Conservation (phyloP, 1,140 invertebrate species). For the Saccostrea glomerata region DNA sequence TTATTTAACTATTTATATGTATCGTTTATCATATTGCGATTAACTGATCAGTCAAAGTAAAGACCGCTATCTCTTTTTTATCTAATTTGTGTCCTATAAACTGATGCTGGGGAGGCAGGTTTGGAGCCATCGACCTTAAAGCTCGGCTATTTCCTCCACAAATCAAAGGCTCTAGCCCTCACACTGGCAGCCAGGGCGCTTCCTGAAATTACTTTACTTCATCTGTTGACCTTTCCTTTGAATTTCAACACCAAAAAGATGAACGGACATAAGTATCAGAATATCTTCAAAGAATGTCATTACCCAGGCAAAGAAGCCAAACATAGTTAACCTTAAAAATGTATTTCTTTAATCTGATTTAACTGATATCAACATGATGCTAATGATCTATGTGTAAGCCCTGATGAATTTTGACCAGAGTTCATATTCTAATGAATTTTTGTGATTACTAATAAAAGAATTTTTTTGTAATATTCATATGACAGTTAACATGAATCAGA, state of each 20-base stretch:
- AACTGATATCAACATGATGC: neutral
- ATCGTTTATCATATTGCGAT: neutral
- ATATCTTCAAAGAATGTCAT: neutral
- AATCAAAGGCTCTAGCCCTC: neutral
- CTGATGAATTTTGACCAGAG: neutral
- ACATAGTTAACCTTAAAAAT: neutral
- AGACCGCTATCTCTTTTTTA: neutral
- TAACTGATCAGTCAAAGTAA: conserved; percentile 4
- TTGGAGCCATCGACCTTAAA: neutral
- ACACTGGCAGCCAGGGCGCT: neutral
- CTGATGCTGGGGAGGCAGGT: neutral
- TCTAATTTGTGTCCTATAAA: neutral
- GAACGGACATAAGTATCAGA: neutral
- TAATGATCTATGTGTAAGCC: neutral
- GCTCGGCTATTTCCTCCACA: neutral
- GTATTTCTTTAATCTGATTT: neutral
- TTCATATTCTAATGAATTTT: too few species aligned
- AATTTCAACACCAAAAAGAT: conserved; percentile 12
- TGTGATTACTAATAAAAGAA: too few species aligned
- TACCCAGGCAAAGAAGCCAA: neutral
- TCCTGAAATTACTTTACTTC: neutral
- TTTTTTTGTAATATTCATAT: too few species aligned
- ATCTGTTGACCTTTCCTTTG: conserved; percentile 6
- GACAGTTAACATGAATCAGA: neutral
- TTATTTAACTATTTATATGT: conserved; percentile 27